Evolutionary conservation across 2,113 vertebrate species (phyloP).

Genomic region (Cygnus atratus): DNA sequence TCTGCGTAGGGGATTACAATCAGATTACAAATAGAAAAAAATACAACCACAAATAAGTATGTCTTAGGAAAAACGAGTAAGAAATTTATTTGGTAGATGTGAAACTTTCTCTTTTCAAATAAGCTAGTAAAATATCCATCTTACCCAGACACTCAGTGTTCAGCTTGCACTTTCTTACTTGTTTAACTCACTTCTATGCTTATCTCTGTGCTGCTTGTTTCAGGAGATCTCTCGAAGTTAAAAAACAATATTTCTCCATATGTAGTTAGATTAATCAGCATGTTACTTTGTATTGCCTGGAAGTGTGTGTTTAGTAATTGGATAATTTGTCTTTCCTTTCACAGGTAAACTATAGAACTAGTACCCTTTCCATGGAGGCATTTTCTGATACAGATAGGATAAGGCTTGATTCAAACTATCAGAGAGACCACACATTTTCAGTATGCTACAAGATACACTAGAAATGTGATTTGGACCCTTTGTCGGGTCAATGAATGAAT

Average conservation of each 20-base stretch:
- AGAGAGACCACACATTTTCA: conserved; percentile 45
- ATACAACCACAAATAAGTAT: background rate
- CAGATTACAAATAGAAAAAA: background rate
- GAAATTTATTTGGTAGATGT: background rate
- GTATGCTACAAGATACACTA: background rate
- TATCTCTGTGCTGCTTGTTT: conserved; percentile 50
- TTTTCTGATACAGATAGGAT: conserved; percentile 42
- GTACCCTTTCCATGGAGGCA: conserved; percentile 35
- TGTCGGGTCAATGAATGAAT: background rate
- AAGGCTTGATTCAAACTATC: conserved; percentile 49
- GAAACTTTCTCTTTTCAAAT: background rate
- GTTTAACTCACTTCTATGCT: conserved; percentile 31
- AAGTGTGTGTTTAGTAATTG: conserved; percentile 68
- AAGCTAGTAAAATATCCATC: background rate
- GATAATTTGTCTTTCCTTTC: conserved; percentile 75
- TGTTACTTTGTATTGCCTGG: conserved; percentile 63
- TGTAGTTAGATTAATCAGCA: conserved; percentile 70
- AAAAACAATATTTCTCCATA: background rate
- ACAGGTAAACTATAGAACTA: conserved; percentile 66
- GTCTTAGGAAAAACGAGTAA: background rate
- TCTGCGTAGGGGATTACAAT: background rate
- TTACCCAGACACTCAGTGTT: background rate
- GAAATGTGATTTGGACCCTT: background rate
- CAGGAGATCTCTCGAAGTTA: conserved; percentile 28
- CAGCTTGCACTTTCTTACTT: background rate